Percentiles rank a stretch among this genome's conserved stretches.
Evolutionary conservation across 2,888 invertebrate genomes (phyloP).

Genomic region (Cyclophora punctaria): DNA sequence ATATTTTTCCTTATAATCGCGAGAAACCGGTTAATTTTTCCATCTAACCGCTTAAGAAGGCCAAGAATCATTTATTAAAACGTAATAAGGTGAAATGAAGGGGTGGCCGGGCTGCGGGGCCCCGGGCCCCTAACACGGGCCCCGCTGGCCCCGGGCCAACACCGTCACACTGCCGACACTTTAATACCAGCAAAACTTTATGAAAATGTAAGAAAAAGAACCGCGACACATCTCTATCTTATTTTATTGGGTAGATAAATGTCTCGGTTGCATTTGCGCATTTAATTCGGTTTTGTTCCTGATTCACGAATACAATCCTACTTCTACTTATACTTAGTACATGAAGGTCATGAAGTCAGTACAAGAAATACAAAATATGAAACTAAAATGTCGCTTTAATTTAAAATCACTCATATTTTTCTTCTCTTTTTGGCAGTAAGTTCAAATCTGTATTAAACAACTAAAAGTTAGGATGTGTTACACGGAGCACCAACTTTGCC

Average conservation of each 20-base stretch:
- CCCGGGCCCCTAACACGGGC: conserved; percentile 36
- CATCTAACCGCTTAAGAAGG: conserved; percentile 8
- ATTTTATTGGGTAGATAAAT: too few species aligned
- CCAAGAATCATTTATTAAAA: conserved; percentile 38
- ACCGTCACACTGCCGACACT: conserved; percentile 36
- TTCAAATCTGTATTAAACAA: neutral
- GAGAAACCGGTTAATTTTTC: conserved; percentile 5
- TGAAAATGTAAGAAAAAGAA: conserved; percentile 47
- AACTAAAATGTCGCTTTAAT: too few species aligned
- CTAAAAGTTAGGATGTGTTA: conserved; percentile 8
- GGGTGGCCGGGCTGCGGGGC: conserved; percentile 33
- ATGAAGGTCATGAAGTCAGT: too few species aligned
- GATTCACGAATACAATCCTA: too few species aligned
- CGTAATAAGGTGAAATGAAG: conserved; percentile 46
- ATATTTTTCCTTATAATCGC: too few species aligned
- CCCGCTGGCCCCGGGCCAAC: conserved; percentile 4
- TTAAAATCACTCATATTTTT: too few species aligned
- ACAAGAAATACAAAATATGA: too few species aligned
- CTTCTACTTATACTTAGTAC: too few species aligned
- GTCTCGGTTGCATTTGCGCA: too few species aligned
- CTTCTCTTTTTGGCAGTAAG: too few species aligned
- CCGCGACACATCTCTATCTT: too few species aligned
- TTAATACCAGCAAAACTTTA: conserved; percentile 54
- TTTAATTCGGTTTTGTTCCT: too few species aligned
- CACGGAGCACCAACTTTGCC: conserved; percentile 25